Base-by-base conservation (phyloP, 92 coral and sea anemone genomes). In the Chrysogorgia sp. region DNA sequence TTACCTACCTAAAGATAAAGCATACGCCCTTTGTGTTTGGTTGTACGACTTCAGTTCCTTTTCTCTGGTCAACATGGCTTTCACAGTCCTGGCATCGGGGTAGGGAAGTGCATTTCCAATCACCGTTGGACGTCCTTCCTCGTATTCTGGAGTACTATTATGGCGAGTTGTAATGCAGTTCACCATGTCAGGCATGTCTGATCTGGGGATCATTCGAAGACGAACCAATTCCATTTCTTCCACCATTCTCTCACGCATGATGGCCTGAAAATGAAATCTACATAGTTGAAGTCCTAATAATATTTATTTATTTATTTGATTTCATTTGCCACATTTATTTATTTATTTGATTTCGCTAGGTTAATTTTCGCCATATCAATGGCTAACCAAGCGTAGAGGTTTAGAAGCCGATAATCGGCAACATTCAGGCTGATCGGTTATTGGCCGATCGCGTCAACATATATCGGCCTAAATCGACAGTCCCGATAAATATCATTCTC, bases 121-220 rank as follows among this genome's bases (percentile, higher is more conserved):
- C 33, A 77, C 79, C n/a, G 83, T 77, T 15, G 84, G 71, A 29
- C 64, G 79, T 49, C 79, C 79, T 30, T 72, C 79, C 14, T 56
- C 79, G 23, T 0, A 53, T 6, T 72, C 79, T 31, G 65, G 34
- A 1, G 79, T 34, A 72, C 79, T 53, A n/a, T n/a, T n/a, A 34
- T 53, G 37, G 33, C 55, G 79, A 20, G 63, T 31, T 58, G 65
- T 72, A 7, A 72, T 72, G 55, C 79, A 50, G 67, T 88, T 90
- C 52, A 94, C 88, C 98, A 94, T 94, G 65, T 94, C 98, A 0
- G 98, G 98, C 86, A 94, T 91, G 31, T 91, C 90, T 7, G 85
- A 88, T 75, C 86, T 79, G 35, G 90, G 91, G 34, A 86, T 85
- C 98, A 87, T 85, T 48, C 98, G 92, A 68, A 86, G 88, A 40